phyloP scores from a whole-genome alignment of 2,888 invertebrate genomes.

The Oligia latruncula region DNA sequence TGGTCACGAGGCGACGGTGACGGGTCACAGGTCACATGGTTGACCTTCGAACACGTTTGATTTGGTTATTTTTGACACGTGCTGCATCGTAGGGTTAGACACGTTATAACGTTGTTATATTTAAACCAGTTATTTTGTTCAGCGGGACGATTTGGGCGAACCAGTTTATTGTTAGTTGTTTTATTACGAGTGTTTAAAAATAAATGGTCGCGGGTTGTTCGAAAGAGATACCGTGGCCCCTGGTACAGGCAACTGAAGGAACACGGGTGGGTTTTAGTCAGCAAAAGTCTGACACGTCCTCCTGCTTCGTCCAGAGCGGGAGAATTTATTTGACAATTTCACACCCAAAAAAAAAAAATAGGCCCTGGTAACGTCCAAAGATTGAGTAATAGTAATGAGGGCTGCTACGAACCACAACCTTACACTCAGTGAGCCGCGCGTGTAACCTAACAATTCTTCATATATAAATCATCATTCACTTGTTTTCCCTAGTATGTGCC shows the following conservation, averaged over 20 bases:
- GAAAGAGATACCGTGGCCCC: too few relatives aligned
- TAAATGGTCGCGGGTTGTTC: neutral
- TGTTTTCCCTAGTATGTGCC: neutral
- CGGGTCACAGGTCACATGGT: constrained; percentile 67
- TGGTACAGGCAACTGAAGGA: too few relatives aligned
- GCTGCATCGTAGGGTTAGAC: constrained; percentile 67
- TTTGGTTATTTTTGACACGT: constrained; percentile 71
- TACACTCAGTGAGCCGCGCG: too few relatives aligned
- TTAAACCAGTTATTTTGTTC: constrained; percentile 33
- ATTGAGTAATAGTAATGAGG: too few relatives aligned
- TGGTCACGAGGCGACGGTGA: constrained; percentile 50
- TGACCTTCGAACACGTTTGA: constrained; percentile 67
- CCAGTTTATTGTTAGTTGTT: neutral
- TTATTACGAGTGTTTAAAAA: neutral
- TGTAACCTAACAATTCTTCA: too few relatives aligned
- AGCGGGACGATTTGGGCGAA: neutral
- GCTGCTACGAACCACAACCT: too few relatives aligned
- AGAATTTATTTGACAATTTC: too few relatives aligned
- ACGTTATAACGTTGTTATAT: constrained; percentile 44
- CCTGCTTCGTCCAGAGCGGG: too few relatives aligned
- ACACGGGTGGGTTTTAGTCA: too few relatives aligned
- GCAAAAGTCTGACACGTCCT: too few relatives aligned
- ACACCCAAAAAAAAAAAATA: too few relatives aligned
- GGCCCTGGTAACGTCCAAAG: too few relatives aligned
- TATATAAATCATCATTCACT: neutral